A percentile compares a stretch with the other conserved stretches of the same genome.
phyloP scores from a whole-genome alignment of 2,113 vertebrate genomes.

The Strix uralensis region DNA sequence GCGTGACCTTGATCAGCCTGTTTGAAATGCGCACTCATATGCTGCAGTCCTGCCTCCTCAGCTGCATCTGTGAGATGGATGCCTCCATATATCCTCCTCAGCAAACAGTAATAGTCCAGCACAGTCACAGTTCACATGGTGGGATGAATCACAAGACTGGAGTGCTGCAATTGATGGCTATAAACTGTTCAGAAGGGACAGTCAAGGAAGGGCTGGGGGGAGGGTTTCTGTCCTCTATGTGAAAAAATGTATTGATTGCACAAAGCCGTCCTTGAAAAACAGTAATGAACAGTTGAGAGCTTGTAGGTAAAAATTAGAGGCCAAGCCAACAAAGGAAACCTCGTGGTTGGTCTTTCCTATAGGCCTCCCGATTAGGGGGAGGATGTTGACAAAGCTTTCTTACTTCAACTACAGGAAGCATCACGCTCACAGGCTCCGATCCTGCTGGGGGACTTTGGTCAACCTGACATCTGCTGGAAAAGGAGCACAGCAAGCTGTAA shows the following conservation, averaged over 20 bases:
- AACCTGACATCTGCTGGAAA: background rate
- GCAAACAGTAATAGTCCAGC: background rate
- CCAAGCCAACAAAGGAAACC: background rate
- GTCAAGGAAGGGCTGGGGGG: background rate
- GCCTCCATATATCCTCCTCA: background rate
- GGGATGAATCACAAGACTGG: background rate
- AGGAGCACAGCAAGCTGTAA: background rate
- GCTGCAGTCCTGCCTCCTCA: background rate
- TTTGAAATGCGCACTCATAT: fast-evolving
- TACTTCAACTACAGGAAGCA: background rate
- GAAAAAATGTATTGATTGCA: background rate
- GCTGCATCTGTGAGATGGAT: background rate
- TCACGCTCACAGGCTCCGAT: background rate
- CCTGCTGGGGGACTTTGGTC: background rate
- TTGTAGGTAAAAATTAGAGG: background rate
- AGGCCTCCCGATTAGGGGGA: fast-evolving
- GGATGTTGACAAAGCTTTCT: background rate
- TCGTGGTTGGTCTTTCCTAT: background rate
- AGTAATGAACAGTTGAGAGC: background rate
- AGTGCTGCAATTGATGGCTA: background rate
- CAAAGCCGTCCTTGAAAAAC: background rate
- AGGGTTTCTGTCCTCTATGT: no score
- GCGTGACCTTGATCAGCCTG: background rate
- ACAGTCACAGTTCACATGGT: background rate
- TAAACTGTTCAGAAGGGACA: background rate